phyloP scores from a whole-genome alignment of 2,113 vertebrate genomes.

The Chaetodon trifascialis region DNA sequence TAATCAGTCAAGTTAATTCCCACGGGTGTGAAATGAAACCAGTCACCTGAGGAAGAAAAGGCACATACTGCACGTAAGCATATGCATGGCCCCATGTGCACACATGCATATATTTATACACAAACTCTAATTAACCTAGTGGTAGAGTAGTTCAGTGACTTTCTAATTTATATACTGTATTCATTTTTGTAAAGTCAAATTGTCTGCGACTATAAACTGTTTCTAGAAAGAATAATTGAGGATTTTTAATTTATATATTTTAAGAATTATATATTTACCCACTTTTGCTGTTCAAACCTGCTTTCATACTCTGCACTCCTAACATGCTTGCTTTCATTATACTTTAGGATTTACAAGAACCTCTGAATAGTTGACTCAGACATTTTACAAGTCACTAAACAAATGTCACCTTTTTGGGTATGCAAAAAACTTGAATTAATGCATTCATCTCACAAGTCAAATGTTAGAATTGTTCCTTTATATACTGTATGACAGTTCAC shows the following conservation, averaged over 20 bases:
- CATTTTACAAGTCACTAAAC: not conserved
- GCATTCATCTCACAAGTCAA: not conserved
- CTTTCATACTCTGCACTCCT: not conserved
- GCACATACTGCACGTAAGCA: not conserved
- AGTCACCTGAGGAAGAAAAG: conserved; percentile 26
- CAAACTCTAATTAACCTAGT: conserved; percentile 22
- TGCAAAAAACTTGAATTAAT: not conserved
- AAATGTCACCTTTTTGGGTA: not conserved
- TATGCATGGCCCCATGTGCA: not conserved
- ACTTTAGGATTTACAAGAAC: not conserved
- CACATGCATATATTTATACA: not conserved
- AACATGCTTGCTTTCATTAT: not conserved
- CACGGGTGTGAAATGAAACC: conserved; percentile 34
- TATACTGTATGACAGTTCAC: too few relatives aligned
- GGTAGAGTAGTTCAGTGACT: not conserved
- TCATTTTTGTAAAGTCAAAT: not conserved
- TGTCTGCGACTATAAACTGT: not conserved
- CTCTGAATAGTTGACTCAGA: too few relatives aligned
- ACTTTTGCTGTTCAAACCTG: not conserved
- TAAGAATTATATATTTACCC: not conserved
- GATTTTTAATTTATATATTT: not conserved
- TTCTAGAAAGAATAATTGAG: not conserved
- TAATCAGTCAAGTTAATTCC: conserved; percentile 49
- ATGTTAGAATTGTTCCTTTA: too few relatives aligned
- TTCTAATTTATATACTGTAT: not conserved